Evolutionary conservation across 2,113 vertebrate genomes (phyloP).

Genomic region (Apaloderma vittatum): DNA sequence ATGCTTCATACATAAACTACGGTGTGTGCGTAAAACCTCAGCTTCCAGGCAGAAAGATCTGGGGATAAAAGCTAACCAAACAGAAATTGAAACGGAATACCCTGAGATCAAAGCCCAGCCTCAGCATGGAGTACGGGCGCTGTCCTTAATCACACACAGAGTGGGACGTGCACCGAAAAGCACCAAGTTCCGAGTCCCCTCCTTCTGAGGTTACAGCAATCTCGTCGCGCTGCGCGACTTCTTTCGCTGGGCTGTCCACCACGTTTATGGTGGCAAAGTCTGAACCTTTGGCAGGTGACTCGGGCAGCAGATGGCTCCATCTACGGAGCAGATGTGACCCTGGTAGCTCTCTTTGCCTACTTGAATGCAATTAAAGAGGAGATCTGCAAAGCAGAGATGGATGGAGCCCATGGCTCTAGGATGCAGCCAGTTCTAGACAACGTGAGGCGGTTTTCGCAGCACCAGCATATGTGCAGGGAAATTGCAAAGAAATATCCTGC

Average conservation of each 20-base stretch:
- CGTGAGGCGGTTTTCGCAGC: not conserved
- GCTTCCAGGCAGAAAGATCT: not conserved
- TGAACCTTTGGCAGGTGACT: not conserved
- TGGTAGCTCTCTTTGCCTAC: not conserved
- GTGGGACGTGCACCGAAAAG: not conserved
- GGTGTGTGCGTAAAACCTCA: not conserved
- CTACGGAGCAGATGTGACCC: not conserved
- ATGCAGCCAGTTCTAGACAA: not conserved
- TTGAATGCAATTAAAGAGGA: not conserved
- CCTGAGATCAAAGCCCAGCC: constrained; percentile 8
- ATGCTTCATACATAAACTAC: not conserved
- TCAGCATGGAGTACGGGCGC: not conserved
- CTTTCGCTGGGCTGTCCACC: not conserved
- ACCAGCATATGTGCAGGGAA: not conserved
- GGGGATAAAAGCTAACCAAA: constrained; percentile 15
- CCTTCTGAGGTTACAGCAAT: not conserved
- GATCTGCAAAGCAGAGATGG: not conserved
- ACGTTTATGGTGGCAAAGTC: not conserved
- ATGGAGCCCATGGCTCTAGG: not conserved
- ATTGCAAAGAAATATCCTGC: too few relatives aligned
- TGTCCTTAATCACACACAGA: not conserved
- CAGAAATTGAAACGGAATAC: not conserved
- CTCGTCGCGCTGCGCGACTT: not conserved
- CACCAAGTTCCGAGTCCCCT: not conserved
- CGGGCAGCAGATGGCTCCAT: not conserved